Conservation (phyloP, 2,888 invertebrate species). For the Nineta flava region DNA sequence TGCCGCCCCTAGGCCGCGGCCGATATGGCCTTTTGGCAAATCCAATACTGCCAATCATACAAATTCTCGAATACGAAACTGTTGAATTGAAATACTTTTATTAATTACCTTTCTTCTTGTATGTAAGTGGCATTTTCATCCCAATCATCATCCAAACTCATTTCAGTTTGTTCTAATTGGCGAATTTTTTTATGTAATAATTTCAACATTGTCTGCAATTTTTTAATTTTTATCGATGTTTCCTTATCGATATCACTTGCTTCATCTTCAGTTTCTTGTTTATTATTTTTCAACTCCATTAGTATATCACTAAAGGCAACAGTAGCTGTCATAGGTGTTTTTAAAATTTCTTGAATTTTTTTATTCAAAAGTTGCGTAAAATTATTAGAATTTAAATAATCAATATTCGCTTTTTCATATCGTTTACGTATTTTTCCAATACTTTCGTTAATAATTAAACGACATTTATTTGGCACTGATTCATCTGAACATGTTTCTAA, state of each 20-base stretch:
- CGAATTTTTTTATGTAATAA: neutral
- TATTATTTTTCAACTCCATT: neutral
- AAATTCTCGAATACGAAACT: no score
- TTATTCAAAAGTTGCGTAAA: neutral
- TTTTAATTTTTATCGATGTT: neutral
- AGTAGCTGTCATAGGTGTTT: neutral
- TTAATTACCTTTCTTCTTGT: constrained; percentile 1
- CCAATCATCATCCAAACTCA: neutral
- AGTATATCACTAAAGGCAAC: neutral
- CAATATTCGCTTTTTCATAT: neutral
- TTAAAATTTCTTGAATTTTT: neutral
- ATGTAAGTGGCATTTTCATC: neutral
- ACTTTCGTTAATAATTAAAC: neutral
- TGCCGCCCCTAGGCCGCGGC: no score
- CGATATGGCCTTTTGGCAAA: no score
- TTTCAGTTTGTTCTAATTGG: neutral
- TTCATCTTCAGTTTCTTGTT: neutral
- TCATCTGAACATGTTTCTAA: neutral
- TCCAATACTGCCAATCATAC: no score
- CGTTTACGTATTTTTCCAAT: neutral
- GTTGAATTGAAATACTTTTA: neutral
- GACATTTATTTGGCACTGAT: neutral
- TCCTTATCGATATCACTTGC: neutral
- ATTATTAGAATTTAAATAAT: neutral
- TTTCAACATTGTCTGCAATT: neutral